Conservation (phyloP, 2,113 vertebrate genomes). For the Caretta caretta region DNA sequence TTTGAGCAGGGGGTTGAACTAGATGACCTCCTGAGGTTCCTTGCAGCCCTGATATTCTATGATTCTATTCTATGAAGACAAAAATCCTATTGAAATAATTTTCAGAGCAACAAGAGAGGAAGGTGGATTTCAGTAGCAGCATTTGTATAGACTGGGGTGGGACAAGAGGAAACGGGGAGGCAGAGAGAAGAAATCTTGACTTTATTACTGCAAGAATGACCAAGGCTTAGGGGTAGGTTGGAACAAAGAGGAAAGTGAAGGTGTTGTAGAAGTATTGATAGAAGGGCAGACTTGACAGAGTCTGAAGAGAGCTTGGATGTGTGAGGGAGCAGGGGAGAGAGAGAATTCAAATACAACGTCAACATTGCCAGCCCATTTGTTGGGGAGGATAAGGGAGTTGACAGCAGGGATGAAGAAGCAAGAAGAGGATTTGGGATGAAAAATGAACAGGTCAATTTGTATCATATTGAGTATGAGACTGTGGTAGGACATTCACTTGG, state of each 20-base stretch:
- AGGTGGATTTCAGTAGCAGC: not conserved
- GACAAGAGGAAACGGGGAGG: not conserved
- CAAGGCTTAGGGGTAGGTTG: not conserved
- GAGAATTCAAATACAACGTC: no score
- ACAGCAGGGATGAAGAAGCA: not conserved
- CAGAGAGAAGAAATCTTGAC: not conserved
- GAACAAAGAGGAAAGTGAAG: not conserved
- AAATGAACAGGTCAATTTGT: not conserved
- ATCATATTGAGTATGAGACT: no score
- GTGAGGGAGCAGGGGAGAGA: no score
- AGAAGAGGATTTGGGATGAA: not conserved
- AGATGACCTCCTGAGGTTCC: no score
- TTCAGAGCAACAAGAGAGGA: not conserved
- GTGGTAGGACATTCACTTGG: no score
- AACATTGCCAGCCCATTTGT: no score
- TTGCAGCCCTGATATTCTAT: no score
- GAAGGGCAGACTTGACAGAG: not conserved
- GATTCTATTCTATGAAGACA: not conserved
- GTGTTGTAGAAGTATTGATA: not conserved
- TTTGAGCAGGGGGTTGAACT: no score
- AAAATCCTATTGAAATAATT: not conserved
- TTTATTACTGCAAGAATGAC: rapidly evolving
- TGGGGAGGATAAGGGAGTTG: not conserved
- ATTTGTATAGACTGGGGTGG: not conserved
- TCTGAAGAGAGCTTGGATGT: not conserved